These are phyloP conservation scores for Drosophila testacea DNA, from an alignment of 2,888 invertebrate genomes.

Conservation along the genomic window DNA sequence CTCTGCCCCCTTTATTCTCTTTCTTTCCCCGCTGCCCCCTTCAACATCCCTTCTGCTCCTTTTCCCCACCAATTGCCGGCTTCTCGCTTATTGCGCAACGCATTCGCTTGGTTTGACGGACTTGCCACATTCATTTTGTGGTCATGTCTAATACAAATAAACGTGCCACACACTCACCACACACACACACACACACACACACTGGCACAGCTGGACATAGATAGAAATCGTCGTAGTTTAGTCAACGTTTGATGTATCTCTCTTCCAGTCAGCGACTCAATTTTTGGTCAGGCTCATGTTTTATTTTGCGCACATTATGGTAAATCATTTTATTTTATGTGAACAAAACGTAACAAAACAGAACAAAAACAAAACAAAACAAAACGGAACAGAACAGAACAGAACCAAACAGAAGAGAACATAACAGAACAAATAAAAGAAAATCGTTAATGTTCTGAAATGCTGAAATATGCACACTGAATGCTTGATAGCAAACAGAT, in stretches of 20 bases:
- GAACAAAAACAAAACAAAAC: conserved; percentile 8
- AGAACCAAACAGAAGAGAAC: conserved; percentile 1
- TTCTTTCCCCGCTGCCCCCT: conserved; percentile 2
- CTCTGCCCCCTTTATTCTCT: background rate
- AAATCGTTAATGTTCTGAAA: conserved; percentile 40
- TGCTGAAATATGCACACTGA: background rate
- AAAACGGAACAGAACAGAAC: too few species aligned
- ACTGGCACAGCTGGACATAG: conserved; percentile 17
- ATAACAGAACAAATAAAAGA: conserved; percentile 25
- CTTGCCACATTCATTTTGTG: conserved; percentile 65
- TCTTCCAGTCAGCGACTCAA: conserved; percentile 36
- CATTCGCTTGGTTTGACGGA: conserved; percentile 50
- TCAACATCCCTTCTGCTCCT: background rate
- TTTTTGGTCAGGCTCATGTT: conserved; percentile 56
- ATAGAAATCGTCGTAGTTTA: conserved; percentile 31
- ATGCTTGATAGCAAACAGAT: background rate
- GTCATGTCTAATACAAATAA: conserved; percentile 63
- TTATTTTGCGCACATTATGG: conserved; percentile 70
- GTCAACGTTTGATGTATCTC: conserved; percentile 55
- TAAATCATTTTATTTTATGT: conserved; percentile 67
- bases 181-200: conserved; percentile 5
- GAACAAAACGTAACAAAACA: conserved; percentile 10
- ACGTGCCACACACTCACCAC: conserved; percentile 37
- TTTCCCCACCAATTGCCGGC: too few species aligned
- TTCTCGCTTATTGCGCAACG: conserved; percentile 56